These are phyloP conservation scores for Craniophora ligustri DNA, from an alignment of 2,888 invertebrate species.

Conservation along the genomic window DNA sequence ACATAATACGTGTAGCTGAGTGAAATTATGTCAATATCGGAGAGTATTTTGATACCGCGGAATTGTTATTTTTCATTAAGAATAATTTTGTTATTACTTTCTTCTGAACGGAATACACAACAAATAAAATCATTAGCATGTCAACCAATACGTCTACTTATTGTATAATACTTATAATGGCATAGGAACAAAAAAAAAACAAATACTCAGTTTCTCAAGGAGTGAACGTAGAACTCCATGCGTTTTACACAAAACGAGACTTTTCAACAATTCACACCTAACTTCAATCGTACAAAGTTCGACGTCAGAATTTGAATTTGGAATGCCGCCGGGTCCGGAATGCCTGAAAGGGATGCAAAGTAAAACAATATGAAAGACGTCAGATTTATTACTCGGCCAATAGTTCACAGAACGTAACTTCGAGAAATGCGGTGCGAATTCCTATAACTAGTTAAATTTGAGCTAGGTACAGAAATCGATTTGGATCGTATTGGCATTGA, in stretches of 20 bases:
- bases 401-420: conserved; percentile 61
- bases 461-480: conserved; percentile 39
- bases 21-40: conserved; percentile 1
- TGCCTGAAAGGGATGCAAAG: conserved; percentile 48
- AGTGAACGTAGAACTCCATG: conserved; percentile 36
- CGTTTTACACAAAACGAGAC: conserved; percentile 38
- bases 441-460: conserved; percentile 31
- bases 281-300: conserved; percentile 47
- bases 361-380: conserved; percentile 58
- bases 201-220: conserved; percentile 38
- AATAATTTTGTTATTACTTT: too few species aligned
- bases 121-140: too few species aligned
- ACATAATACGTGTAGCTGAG: conserved; percentile 11
- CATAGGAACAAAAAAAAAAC: conserved; percentile 17
- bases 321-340: conserved; percentile 46
- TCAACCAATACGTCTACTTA: conserved; percentile 23
- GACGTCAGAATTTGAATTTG: conserved; percentile 50
- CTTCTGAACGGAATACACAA: too few species aligned
- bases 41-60: not conserved
- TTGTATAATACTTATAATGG: conserved; percentile 32
- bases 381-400: conserved; percentile 59
- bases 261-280: conserved; percentile 51
- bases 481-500: conserved; percentile 55
- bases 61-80: too few species aligned
- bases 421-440: conserved; percentile 56